These are phyloP conservation scores for Thymelicus acteon DNA, from an alignment of 2,888 invertebrate genomes.

Conservation along the genomic window DNA sequence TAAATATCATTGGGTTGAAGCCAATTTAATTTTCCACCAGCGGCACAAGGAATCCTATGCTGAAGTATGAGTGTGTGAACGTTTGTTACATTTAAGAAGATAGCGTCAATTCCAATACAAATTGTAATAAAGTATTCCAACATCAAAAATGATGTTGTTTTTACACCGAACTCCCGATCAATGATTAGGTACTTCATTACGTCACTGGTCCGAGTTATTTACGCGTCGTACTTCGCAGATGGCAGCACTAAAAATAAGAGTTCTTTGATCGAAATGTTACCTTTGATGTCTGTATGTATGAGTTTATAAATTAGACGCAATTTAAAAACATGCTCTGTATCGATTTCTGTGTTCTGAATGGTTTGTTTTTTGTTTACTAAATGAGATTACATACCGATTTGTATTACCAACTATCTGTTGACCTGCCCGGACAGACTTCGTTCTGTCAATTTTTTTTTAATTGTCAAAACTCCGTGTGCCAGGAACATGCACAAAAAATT, in stretches of 20 bases:
- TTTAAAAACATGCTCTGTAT: slow-evolving; percentile 5
- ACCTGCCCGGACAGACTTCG: too few relatives aligned
- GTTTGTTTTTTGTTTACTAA: slow-evolving; percentile 4
- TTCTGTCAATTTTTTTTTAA: too few relatives aligned
- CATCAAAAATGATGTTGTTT: neutral
- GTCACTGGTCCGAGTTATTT: slow-evolving; percentile 32
- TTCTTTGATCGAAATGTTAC: slow-evolving; percentile 56
- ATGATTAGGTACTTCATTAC: neutral
- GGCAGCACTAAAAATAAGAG: slow-evolving; percentile 54
- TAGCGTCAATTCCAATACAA: too few relatives aligned
- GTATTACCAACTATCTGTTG: too few relatives aligned
- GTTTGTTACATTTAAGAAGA: too few relatives aligned
- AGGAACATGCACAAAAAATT: too few relatives aligned
- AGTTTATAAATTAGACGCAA: slow-evolving; percentile 8
- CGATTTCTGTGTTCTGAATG: slow-evolving; percentile 4
- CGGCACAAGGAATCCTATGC: too few relatives aligned
- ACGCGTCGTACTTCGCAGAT: slow-evolving; percentile 52
- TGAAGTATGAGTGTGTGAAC: too few relatives aligned
- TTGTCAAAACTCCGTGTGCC: too few relatives aligned
- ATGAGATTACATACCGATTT: neutral
- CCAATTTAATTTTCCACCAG: too few relatives aligned
- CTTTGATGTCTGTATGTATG: slow-evolving; percentile 53
- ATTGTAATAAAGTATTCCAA: neutral
- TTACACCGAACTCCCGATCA: neutral
- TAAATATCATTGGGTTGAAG: too few relatives aligned